A percentile compares a stretch with the other conserved stretches of the same genome.
Conservation (phyloP, 2,888 invertebrate genomes). For the Diachrysia chrysitis region DNA sequence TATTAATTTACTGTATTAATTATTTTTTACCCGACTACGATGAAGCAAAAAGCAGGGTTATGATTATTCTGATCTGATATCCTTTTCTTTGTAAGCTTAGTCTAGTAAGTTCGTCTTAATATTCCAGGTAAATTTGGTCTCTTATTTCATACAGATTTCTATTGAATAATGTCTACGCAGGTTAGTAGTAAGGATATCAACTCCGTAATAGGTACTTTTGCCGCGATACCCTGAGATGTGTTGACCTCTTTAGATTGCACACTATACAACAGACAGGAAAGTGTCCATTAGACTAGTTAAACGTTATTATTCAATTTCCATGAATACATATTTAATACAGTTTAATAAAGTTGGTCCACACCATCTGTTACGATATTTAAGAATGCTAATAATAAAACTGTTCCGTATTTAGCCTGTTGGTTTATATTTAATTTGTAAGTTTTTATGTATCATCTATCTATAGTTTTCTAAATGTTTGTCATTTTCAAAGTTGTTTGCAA, state of each 20-base stretch:
- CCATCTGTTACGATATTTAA: neutral
- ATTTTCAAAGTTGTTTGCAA: neutral
- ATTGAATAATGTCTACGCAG: too few species aligned
- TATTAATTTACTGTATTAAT: neutral
- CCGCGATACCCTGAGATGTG: slow-evolving; percentile 10
- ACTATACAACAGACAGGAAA: slow-evolving; percentile 28
- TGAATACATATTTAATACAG: neutral
- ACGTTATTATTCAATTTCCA: slow-evolving; percentile 26
- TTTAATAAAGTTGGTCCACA: neutral
- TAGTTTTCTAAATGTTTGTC: neutral
- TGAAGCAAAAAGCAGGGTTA: neutral
- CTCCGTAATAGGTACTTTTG: neutral
- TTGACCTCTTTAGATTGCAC: slow-evolving; percentile 48
- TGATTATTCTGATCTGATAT: too few species aligned
- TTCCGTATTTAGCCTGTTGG: too few species aligned
- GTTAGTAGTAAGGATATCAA: neutral
- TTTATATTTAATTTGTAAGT: too few species aligned
- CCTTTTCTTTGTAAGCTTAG: too few species aligned
- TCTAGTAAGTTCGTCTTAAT: too few species aligned
- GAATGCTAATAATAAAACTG: neutral
- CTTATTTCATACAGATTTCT: too few species aligned
- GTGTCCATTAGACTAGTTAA: slow-evolving; percentile 13
- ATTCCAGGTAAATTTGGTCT: too few species aligned
- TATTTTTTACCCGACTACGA: neutral
- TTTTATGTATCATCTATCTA: too few species aligned